phyloP scores from a whole-genome alignment of 1,140 invertebrate species.

The Eupristina koningsbergeri region DNA sequence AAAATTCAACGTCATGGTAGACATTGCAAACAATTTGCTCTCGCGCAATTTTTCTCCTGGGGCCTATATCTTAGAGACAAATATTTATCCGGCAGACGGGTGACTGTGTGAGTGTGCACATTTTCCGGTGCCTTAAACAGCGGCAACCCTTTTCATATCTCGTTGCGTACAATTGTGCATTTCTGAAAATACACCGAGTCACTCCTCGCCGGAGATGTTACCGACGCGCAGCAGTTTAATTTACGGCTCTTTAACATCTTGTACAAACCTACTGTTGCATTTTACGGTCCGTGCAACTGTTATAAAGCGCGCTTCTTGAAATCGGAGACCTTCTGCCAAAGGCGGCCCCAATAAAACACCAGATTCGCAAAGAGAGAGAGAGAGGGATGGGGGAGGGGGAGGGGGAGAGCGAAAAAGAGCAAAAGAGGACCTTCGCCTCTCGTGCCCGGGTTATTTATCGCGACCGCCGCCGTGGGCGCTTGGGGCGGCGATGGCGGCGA shows the following conservation, averaged over 20 bases:
- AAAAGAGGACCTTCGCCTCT: neutral
- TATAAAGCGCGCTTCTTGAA: constrained; percentile 31
- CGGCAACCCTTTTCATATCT: neutral
- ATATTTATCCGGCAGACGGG: neutral
- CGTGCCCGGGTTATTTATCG: constrained; percentile 62
- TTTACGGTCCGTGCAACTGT: constrained; percentile 1
- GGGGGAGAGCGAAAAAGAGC: neutral
- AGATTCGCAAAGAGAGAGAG: neutral
- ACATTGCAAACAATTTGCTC: no score
- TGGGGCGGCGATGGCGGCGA: constrained; percentile 57
- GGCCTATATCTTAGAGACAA: no score
- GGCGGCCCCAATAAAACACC: constrained; percentile 29
- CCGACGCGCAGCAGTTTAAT: neutral
- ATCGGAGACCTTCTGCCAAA: constrained; percentile 27
- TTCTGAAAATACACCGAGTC: neutral
- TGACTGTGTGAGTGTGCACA: neutral
- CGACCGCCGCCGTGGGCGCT: constrained; percentile 56
- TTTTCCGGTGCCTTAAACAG: neutral
- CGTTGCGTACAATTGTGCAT: neutral
- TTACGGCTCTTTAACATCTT: constrained; percentile 24
- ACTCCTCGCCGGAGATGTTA: neutral
- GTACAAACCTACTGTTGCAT: constrained; percentile 30
- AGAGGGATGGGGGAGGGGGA: neutral
- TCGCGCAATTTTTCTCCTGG: no score
- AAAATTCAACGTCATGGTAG: no score